phyloP scores from a whole-genome alignment of 2,888 invertebrate species.

The Nomada flava region DNA sequence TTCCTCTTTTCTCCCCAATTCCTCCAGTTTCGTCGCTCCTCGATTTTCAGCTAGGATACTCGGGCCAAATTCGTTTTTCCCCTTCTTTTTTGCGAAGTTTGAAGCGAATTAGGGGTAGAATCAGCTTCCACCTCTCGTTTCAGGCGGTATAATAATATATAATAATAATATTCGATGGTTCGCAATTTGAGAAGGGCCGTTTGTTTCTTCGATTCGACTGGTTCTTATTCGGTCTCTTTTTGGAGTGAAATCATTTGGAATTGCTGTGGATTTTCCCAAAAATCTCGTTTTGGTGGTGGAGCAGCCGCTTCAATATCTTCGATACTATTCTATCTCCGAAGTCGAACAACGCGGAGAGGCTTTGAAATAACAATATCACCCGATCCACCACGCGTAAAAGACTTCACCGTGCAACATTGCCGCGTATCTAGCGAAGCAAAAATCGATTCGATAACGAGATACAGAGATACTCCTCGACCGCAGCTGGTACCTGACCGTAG shows the following conservation, averaged over 20 bases:
- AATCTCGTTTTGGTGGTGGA: neutral
- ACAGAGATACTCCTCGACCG: neutral
- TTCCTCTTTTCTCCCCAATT: neutral
- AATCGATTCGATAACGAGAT: too few relatives aligned
- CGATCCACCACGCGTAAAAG: slow-evolving; percentile 10
- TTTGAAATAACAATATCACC: slow-evolving; percentile 40
- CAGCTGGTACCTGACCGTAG: neutral
- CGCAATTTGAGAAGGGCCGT: too few relatives aligned
- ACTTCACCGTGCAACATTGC: slow-evolving; percentile 14
- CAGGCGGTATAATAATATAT: too few relatives aligned
- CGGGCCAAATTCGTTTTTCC: neutral
- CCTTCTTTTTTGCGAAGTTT: too few relatives aligned
- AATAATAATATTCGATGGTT: too few relatives aligned
- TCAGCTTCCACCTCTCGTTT: too few relatives aligned
- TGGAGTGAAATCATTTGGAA: too few relatives aligned
- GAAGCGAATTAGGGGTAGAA: too few relatives aligned
- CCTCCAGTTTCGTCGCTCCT: neutral
- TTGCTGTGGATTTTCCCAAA: too few relatives aligned
- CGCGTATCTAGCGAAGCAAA: neutral
- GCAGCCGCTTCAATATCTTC: slow-evolving; percentile 16
- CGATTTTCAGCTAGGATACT: too few relatives aligned
- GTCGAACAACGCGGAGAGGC: slow-evolving; percentile 27
- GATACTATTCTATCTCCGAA: slow-evolving; percentile 38
- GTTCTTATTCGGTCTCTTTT: too few relatives aligned
- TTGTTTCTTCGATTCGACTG: too few relatives aligned